phyloP scores from a whole-genome alignment of 2,113 vertebrate genomes.

The Oophaga pumilio region DNA sequence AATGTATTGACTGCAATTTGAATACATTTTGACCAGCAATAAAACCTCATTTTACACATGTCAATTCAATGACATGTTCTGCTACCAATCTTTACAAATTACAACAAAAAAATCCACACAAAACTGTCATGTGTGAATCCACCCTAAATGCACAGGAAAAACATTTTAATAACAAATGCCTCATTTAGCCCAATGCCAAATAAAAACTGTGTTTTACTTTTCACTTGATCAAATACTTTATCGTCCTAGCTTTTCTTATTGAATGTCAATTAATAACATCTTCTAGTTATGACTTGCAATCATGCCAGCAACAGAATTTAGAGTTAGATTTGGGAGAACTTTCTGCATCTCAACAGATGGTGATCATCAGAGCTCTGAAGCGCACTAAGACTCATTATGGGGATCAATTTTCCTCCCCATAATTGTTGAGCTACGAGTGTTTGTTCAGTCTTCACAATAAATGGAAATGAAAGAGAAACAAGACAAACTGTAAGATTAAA shows the following conservation, averaged over 20 bases:
- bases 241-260: background rate
- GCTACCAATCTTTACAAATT: too few species aligned
- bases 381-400: conserved; percentile 14
- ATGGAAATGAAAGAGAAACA: conserved; percentile 18
- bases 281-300: background rate
- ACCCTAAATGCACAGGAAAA: too few species aligned
- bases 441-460: conserved; percentile 33
- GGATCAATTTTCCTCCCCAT: conserved; percentile 23
- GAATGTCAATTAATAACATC: background rate
- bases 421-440: background rate
- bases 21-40: too few species aligned
- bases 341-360: conserved; percentile 14
- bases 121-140: too few species aligned
- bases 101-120: too few species aligned
- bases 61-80: too few species aligned
- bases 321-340: conserved; percentile 1
- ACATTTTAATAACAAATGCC: too few species aligned
- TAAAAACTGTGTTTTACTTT: background rate
- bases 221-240: background rate
- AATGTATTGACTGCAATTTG: too few species aligned
- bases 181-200: background rate
- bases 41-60: too few species aligned
- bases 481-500: conserved; percentile 19
- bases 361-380: conserved; percentile 4
- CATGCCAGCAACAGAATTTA: background rate